Percentiles rank a stretch among this genome's conserved stretches.
phyloP scores from a whole-genome alignment of 2,888 invertebrate genomes.

The Melanophora roralis region DNA sequence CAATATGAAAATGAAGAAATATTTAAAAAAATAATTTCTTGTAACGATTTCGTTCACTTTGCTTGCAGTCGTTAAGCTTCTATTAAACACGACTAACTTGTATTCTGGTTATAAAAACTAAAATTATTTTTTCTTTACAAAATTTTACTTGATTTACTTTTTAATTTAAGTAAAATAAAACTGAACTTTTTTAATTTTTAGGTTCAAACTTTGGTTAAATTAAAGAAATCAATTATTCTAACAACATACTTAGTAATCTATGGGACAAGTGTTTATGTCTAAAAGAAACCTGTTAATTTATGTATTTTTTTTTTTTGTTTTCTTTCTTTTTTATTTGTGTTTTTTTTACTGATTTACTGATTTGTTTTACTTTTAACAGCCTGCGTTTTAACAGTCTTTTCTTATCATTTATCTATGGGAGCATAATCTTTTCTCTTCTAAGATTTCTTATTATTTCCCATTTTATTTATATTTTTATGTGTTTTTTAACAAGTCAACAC shows the following conservation, averaged over 20 bases:
- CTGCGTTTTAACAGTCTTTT: conserved; percentile 35
- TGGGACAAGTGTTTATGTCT: conserved; percentile 7
- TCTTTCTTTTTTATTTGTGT: neutral
- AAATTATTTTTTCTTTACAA: too few relatives aligned
- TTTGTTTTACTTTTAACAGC: conserved; percentile 12
- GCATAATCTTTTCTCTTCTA: conserved; percentile 36
- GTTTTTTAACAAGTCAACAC: neutral
- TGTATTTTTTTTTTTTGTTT: neutral
- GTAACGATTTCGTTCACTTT: too few relatives aligned
- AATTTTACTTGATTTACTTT: too few relatives aligned
- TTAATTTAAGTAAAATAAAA: too few relatives aligned
- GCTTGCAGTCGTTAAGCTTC: too few relatives aligned
- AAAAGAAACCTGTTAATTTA: neutral
- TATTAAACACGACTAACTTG: too few relatives aligned
- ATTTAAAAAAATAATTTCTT: too few relatives aligned
- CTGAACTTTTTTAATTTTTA: too few relatives aligned
- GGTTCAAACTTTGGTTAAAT: too few relatives aligned
- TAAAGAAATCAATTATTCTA: too few relatives aligned
- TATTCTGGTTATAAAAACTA: too few relatives aligned
- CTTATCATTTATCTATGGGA: conserved; percentile 38
- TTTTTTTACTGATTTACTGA: conserved; percentile 17
- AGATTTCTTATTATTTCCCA: conserved; percentile 38
- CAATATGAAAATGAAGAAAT: too few relatives aligned
- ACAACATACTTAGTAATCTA: neutral
- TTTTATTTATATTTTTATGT: neutral